Conservation (phyloP, 2,888 invertebrate species). For the Crossocerus cetratus region DNA sequence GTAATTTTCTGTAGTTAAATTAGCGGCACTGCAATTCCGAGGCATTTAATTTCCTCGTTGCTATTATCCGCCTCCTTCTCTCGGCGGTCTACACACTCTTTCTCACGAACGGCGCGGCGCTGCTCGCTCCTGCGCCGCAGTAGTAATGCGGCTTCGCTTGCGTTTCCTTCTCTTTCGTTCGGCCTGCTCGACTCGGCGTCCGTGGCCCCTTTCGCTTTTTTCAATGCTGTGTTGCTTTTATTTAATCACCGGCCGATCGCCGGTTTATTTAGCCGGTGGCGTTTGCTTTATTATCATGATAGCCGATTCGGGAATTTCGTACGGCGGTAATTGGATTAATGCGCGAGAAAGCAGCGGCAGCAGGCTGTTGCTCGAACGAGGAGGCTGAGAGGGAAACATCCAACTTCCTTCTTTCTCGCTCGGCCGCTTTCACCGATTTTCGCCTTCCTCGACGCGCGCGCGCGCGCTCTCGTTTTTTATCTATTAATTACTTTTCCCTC, state of each 20-base stretch:
- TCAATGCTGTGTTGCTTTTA: conserved; percentile 33
- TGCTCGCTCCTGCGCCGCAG: conserved; percentile 1
- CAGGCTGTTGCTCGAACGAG: not conserved
- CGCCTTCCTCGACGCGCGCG: not conserved
- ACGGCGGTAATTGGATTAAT: conserved; percentile 27
- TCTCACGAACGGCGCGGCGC: not conserved
- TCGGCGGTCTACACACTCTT: not conserved
- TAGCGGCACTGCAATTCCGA: conserved; percentile 46
- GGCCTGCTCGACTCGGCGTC: not conserved
- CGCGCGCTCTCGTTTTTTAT: no score
- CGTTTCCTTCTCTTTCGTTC: conserved; percentile 1
- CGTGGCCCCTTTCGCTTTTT: conserved; percentile 14
- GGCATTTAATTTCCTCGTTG: conserved; percentile 43
- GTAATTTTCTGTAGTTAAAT: conserved; percentile 49
- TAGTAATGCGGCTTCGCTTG: conserved; percentile 3
- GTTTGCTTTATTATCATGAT: conserved; percentile 39
- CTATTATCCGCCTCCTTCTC: conserved; percentile 14
- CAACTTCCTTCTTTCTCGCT: not conserved
- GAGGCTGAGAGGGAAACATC: conserved; percentile 8
- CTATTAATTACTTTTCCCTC: no score
- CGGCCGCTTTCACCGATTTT: not conserved
- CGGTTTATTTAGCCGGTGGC: conserved; percentile 20
- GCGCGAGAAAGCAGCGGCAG: conserved; percentile 1
- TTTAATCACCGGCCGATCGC: conserved; percentile 40
- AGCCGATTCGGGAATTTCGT: conserved; percentile 24